Base-by-base conservation (phyloP, 2,888 invertebrate genomes). In the Clivina fossor region DNA sequence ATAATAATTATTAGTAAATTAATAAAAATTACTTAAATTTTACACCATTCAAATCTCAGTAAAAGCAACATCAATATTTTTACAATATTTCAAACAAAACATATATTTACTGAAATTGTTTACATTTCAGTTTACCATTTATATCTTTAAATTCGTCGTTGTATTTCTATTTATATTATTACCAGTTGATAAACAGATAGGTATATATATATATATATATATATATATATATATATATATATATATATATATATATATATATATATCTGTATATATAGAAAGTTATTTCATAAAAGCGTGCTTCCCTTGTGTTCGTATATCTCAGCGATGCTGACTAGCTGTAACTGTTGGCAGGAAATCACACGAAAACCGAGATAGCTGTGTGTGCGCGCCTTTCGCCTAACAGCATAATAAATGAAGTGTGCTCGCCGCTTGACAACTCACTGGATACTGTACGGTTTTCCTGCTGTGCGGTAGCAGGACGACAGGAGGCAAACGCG, bases 321-420 rank as follows among this genome's bases (percentile, higher is more conserved):
- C 44, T 54, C 20, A 8, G n/a, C 43, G 16, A 26, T 44, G 65
- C 61, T 64, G 65, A 64, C 67, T 48, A 38, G 67, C 66, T 64
- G 68, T 70, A 71, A 71, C 72, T 73, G 73, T 74, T 73, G 73
- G 68, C 72, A 72, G 70, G 72, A 74, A 73, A 74, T 74, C 74
- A 72, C 69, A 74, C 74, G 74, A 74, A 74, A 74, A 71, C 58
- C 69, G 69, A 71, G 74, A 74, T 74, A 74, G 73, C 55, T 55
- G 72, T 40, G n/a, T n/a, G n/a, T n/a, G n/a, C n/a, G n/a, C n/a
- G n/a, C n/a, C n/a, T n/a, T n/a, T n/a, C n/a, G n/a, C 40, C 40
- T 71, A 72, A 73, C 70, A 70, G 71, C 69, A 73, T 74, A 73
- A 74, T 74, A 74, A 74, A 74, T 74, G 73, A 74, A 72, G 69